Conservation (phyloP, 2,113 vertebrate species). For the Pelecanus crispus region DNA sequence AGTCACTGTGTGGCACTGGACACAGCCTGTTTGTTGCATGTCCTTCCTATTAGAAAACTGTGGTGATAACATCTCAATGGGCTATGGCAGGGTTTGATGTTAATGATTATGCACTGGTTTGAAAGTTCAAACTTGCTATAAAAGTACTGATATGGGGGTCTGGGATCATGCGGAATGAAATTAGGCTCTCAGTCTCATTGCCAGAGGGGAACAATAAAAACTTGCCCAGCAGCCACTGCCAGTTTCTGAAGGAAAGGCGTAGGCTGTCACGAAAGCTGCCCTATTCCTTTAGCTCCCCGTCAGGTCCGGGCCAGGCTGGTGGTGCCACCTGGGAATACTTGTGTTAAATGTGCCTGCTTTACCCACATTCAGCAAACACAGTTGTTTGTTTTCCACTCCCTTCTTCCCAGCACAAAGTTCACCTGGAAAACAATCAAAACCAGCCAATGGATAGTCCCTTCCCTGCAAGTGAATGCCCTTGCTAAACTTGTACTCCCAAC, state of each 20-base stretch:
- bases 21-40: neutral
- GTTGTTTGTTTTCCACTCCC: neutral
- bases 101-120: neutral
- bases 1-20: neutral
- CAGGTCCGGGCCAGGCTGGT: neutral
- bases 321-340: neutral
- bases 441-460: neutral
- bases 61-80: neutral
- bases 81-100: neutral
- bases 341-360: neutral
- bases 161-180: neutral
- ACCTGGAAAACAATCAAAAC: neutral
- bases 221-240: neutral
- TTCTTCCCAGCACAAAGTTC: neutral
- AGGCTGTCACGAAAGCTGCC: neutral
- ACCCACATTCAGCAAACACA: neutral
- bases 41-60: neutral
- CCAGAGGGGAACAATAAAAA: neutral
- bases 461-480: neutral
- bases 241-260: neutral
- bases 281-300: neutral
- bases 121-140: neutral
- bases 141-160: neutral
- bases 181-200: neutral
- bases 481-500: neutral